phyloP scores from a whole-genome alignment of 2,797 vertebrate species.

The Chaetodon trifasciatus region DNA sequence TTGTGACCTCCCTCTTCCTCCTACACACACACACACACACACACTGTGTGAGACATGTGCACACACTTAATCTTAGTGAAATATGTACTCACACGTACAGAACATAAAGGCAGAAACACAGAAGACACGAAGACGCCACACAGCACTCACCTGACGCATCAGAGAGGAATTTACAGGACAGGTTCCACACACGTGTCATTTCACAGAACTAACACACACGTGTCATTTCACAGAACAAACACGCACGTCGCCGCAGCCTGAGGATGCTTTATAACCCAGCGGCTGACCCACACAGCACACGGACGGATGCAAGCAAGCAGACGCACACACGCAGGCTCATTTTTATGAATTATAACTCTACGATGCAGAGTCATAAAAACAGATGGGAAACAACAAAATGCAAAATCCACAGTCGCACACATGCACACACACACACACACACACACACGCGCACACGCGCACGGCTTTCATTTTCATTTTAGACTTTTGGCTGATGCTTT shows the following conservation, averaged over 20 bases:
- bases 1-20: constrained; percentile 56
- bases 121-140: neutral
- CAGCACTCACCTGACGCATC: neutral
- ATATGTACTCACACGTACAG: neutral
- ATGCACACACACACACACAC: neutral
- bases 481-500: constrained; percentile 26
- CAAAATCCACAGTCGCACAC: neutral
- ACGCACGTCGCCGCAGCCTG: neutral
- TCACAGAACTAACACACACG: too few species aligned
- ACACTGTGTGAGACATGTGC: neutral
- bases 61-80: constrained; percentile 5
- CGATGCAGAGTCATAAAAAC: neutral
- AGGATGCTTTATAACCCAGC: too few species aligned
- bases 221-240: too few species aligned
- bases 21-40: neutral
- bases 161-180: neutral
- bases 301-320: neutral
- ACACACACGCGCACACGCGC: neutral
- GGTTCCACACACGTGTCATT: too few species aligned
- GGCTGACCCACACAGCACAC: neutral
- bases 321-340: neutral
- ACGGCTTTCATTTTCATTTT: neutral
- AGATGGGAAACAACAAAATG: too few species aligned
- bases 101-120: neutral
- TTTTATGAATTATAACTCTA: neutral